Conservation (phyloP, 2,888 invertebrate species). For the Lacanobia oleracea region DNA sequence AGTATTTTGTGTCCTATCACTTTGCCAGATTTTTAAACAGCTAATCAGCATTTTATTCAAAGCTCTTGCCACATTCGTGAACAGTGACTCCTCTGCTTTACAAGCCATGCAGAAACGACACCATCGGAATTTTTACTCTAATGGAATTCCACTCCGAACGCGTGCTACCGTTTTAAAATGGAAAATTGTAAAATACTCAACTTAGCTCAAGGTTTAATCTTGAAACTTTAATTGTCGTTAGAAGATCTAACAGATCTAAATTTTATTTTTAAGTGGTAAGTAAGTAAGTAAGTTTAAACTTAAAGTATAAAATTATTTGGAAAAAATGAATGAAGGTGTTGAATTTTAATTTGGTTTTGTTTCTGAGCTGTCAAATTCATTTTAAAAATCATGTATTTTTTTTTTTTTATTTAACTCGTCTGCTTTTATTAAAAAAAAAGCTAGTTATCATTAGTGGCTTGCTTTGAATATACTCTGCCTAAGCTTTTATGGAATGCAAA, state of each 20-base stretch:
- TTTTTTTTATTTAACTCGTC: background rate
- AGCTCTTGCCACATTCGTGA: background rate
- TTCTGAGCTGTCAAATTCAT: background rate
- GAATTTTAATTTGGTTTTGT: conserved; percentile 1
- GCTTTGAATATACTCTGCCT: background rate
- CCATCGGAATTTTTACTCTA: conserved; percentile 61
- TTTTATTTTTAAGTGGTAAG: conserved; percentile 24
- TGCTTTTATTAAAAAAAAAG: too few relatives aligned
- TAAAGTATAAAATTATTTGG: conserved; percentile 6
- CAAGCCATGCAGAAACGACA: conserved; percentile 40
- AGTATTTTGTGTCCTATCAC: background rate
- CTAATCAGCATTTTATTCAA: background rate
- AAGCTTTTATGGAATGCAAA: background rate
- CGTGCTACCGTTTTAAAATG: conserved; percentile 53
- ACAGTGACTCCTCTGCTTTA: conserved; percentile 44
- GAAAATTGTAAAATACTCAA: conserved; percentile 48
- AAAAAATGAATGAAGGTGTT: background rate
- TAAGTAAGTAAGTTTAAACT: background rate
- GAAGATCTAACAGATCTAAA: conserved; percentile 33
- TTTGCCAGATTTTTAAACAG: background rate
- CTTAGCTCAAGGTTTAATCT: conserved; percentile 48
- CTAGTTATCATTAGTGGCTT: too few relatives aligned
- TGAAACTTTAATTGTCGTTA: conserved; percentile 47
- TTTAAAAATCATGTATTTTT: background rate
- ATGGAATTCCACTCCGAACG: conserved; percentile 51